phyloP scores from a whole-genome alignment of 2,888 invertebrate species.

The Silvanus unidentatus region DNA sequence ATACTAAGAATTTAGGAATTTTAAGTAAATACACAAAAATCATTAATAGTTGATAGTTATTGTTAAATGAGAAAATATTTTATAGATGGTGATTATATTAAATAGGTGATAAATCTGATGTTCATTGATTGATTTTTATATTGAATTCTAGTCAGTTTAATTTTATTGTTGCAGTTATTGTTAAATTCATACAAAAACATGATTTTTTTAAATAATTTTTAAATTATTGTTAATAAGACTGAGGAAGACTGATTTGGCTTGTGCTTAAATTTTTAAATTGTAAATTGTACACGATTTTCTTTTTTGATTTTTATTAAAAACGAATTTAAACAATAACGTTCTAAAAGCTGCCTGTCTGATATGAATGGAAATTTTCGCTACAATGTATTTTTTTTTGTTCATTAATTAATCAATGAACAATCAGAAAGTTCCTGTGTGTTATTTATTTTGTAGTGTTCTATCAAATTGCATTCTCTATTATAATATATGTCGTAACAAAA shows the following conservation, averaged over 20 bases:
- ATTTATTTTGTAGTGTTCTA: conserved; percentile 42
- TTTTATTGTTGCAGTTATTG: conserved; percentile 4
- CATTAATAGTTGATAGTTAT: conserved; percentile 28
- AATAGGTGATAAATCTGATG: conserved; percentile 29
- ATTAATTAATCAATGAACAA: conserved; percentile 26
- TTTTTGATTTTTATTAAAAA: no score
- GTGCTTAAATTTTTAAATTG: background rate
- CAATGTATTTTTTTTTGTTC: no score
- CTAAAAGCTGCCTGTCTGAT: no score
- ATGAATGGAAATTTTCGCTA: background rate
- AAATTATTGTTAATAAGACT: conserved; percentile 1
- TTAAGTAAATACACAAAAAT: background rate
- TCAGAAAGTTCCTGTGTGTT: conserved; percentile 41
- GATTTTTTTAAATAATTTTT: no score
- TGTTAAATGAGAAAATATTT: conserved; percentile 25
- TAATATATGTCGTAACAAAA: conserved; percentile 44
- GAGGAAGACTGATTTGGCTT: conserved; percentile 3
- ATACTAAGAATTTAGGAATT: background rate
- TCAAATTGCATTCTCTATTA: conserved; percentile 41
- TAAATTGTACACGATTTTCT: background rate
- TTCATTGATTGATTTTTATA: conserved; percentile 23
- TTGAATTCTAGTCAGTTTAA: conserved; percentile 5
- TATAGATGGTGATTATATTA: conserved; percentile 26
- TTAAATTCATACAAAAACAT: background rate
- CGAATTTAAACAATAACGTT: no score